Conservation (phyloP, 2,113 vertebrate genomes). For the Sarotherodon lohbergeri region DNA sequence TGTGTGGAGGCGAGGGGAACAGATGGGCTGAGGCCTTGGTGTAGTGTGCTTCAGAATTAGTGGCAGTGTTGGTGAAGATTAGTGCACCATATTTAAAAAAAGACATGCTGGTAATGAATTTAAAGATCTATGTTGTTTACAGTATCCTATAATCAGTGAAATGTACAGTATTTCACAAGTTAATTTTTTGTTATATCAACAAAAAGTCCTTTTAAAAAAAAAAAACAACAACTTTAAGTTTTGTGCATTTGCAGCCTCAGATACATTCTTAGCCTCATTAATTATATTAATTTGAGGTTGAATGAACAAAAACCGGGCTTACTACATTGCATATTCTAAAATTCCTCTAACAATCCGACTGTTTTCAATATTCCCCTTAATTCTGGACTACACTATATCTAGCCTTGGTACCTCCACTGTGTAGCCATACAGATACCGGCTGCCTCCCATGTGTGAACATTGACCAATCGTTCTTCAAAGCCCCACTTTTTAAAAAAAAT, state of each 20-base stretch:
- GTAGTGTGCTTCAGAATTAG: not conserved
- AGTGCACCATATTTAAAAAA: not conserved
- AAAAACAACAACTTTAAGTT: not conserved
- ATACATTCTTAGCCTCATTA: not conserved
- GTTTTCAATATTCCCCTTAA: not conserved
- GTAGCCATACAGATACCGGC: conserved; percentile 11
- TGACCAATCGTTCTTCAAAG: not conserved
- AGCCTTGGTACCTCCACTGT: not conserved
- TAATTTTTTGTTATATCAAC: not conserved
- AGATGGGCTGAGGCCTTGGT: not conserved
- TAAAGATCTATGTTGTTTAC: not conserved
- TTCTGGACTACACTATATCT: not conserved
- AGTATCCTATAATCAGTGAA: no score
- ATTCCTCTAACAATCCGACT: not conserved
- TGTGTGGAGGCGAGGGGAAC: not conserved
- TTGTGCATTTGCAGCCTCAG: not conserved
- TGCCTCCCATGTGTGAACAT: not conserved
- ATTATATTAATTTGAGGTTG: not conserved
- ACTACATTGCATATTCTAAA: not conserved
- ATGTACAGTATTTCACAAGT: not conserved
- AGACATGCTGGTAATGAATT: not conserved
- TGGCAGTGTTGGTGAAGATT: not conserved
- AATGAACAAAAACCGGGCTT: accelerated
- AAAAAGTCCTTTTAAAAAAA: not conserved
- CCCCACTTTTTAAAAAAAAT: not conserved